Percentiles rank a stretch among this genome's conserved stretches.
Conservation (phyloP, 1,140 invertebrate genomes). For the Eumaeus atala region DNA sequence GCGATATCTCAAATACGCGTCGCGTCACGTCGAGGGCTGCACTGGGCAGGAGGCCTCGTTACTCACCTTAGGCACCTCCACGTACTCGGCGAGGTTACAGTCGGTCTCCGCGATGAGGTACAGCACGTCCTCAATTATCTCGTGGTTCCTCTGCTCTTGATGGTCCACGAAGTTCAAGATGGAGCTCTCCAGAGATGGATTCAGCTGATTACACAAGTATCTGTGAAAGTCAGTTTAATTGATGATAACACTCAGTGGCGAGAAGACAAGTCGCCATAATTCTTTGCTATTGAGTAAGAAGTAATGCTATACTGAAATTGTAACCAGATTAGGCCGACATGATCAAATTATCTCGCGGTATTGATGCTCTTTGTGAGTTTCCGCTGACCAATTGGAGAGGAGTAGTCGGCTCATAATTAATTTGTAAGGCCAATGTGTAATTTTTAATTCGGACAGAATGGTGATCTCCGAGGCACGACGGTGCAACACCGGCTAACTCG, state of each 20-base stretch:
- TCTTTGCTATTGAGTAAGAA: background rate
- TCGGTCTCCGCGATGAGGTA: slow-evolving; percentile 82
- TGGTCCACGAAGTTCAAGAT: slow-evolving; percentile 88
- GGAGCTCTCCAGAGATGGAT: slow-evolving; percentile 78
- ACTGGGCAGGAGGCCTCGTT: background rate
- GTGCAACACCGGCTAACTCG: too few species aligned
- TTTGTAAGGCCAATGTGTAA: too few species aligned
- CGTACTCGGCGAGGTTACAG: slow-evolving; percentile 78
- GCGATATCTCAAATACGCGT: too few species aligned
- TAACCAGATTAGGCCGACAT: too few species aligned
- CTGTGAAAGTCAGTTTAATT: slow-evolving; percentile 26
- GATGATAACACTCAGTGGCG: background rate
- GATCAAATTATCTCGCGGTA: too few species aligned
- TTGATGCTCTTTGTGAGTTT: too few species aligned
- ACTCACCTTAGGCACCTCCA: slow-evolving; percentile 92
- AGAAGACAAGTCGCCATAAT: background rate
- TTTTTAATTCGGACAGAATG: too few species aligned
- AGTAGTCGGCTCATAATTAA: too few species aligned
- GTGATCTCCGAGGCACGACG: too few species aligned
- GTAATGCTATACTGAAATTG: too few species aligned
- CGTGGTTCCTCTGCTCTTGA: slow-evolving; percentile 82
- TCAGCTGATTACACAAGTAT: slow-evolving; percentile 78
- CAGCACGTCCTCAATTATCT: slow-evolving; percentile 70
- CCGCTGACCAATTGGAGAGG: too few species aligned
- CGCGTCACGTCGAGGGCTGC: too few species aligned